Base-by-base conservation (phyloP, 2,888 invertebrate genomes). In the Xylocampa areola region DNA sequence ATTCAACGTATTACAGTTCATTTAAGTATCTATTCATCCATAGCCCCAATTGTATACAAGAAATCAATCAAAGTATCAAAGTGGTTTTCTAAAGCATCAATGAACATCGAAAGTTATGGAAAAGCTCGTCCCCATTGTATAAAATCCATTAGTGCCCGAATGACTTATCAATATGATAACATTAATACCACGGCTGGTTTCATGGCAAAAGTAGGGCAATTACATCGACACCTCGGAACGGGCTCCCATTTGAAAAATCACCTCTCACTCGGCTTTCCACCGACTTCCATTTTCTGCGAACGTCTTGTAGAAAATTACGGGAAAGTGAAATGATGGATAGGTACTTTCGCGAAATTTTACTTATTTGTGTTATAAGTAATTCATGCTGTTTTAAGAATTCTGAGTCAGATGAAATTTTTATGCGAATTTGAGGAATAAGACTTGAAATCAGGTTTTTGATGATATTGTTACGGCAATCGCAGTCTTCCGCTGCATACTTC, bases 211-310 rank as follows among this genome's bases (percentile, higher is more conserved):
- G 54, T 50, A 33, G 43, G 52, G 52, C 54, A 59, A 72, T 72
- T 72, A 60, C 32, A 16, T 35, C 17, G 49, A 40, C 41, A 50
- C 60, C 39, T 59, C 27, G 17, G n/a, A 29, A 21, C 33, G n/a
- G 10, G 14, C 11, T 14, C 35, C 17, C 13, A 43, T 32, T 54
- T 68, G 45, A 50, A 72, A 70, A 68, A 64, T 66, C 52, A 68
- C 64, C 60, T 25, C 17, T 44, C 60, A 40, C 33, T 35, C 25
- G 25, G 47, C 27, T 51, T 51, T 50, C 25, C 44, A 57, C 30
- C 36, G 43, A 27, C 25, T 48, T 45, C 39, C 30, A 51, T 66
- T 57, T 48, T 40, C 13, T 41, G 40, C 37, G 53, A 59, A 52
- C 48, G 52, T 14, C 43, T 44, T 35, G 16, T n/a, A 25, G 50